These are phyloP conservation scores for Microcebus tavaratra DNA, from an alignment of 2,113 vertebrate genomes.

Conservation along the genomic window DNA sequence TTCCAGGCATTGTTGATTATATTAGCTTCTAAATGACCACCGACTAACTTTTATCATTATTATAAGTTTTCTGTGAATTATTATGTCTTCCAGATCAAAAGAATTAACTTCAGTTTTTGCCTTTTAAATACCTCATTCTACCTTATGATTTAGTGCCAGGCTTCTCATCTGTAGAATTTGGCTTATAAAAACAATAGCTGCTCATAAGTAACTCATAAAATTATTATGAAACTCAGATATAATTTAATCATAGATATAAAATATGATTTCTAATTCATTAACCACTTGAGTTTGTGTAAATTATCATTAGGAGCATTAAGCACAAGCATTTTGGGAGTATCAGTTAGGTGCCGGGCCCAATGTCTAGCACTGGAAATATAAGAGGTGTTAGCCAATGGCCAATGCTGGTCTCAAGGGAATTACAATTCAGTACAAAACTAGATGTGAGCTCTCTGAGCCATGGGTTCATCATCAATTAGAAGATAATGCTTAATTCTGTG, in stretches of 20 bases:
- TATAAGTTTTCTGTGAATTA: conserved; percentile 8
- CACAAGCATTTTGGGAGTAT: background rate
- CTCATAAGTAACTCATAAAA: background rate
- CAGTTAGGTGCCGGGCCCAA: background rate
- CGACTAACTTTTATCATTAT: conserved; percentile 4
- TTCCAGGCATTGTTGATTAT: conserved; percentile 73
- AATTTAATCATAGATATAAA: conserved; percentile 6
- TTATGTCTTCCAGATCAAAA: background rate
- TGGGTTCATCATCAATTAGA: background rate
- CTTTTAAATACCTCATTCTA: conserved; percentile 14
- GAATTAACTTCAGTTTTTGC: background rate
- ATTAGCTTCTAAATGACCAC: conserved; percentile 36
- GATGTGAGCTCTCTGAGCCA: background rate
- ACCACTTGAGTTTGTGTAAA: background rate
- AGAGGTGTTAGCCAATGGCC: background rate
- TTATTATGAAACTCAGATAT: background rate
- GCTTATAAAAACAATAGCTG: background rate
- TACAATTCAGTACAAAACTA: background rate
- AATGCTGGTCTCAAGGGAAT: background rate
- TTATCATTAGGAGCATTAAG: background rate
- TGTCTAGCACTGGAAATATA: background rate
- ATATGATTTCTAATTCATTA: background rate
- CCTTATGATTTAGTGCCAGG: background rate
- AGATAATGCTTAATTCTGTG: background rate
- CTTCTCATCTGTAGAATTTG: background rate